Base-by-base conservation (phyloP, 2,113 vertebrate species). In the Thunnus maccoyii region DNA sequence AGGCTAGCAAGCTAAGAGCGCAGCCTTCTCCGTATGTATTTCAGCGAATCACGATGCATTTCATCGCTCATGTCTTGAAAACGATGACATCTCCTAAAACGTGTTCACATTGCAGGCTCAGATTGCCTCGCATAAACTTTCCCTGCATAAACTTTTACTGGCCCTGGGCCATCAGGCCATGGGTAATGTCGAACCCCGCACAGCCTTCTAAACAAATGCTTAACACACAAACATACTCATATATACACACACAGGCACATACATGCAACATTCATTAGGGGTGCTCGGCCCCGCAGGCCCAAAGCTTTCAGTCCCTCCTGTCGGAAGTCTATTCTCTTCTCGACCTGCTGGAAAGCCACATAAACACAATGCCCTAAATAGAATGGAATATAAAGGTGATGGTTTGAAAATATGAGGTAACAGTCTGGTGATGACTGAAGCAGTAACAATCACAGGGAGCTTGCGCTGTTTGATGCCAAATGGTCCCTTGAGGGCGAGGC, bases 401-500 rank as follows among this genome's bases (percentile, higher is more conserved):
- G 84, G 78, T 78, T 91, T 89, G 84, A 86, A 86, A 91, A 87
- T 86, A 55, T 20, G 76, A 82, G 76, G 85, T 89, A 89, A 91
- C 81, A 86, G 89, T 50, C 75, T 22, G 62, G 72, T 65, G 55
- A 76, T 84, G 87, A 88, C 84, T 88, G 86, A 89, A 84, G 90
- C 76, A 56, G 55, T 79, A 88, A 91, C 84, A 93, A 92, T 91
- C 86, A 90, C 87, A 92, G 88, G 77, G 90, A 89, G 86, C 88
- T 67, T 44, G 77, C 86, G 46, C 88, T 78, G 89, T 92, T 84
- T 91, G 91, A 91, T 91, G 86, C 90, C 86, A 86, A 91, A 88
- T 74, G 83, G 79, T 91, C 91, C 87, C 91, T 85, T 51, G 88
- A 86, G 89, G 87, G 74, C 2, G 75, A 83, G 65, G 87, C 89